Evolutionary conservation across 1,140 invertebrate species (phyloP).

Genomic region (Hycleus phaleratus): DNA sequence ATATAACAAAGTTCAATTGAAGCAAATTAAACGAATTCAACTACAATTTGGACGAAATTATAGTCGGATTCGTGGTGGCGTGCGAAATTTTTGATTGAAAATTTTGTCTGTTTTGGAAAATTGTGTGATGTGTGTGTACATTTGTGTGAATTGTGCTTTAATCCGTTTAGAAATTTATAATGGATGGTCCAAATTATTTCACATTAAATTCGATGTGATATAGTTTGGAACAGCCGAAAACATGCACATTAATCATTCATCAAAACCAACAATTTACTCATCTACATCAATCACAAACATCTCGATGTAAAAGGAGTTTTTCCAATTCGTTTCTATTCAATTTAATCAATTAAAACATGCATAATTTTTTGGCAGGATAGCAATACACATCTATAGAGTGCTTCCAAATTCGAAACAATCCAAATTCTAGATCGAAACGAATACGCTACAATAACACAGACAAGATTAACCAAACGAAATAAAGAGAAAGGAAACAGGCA

Average conservation of each 20-base stretch:
- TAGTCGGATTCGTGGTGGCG: conserved; percentile 10
- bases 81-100: background rate
- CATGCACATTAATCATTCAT: conserved; percentile 30
- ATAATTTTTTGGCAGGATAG: conserved; percentile 6
- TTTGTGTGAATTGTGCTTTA: too few species aligned
- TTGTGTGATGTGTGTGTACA: too few species aligned
- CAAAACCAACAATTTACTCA: conserved; percentile 11
- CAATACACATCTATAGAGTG: conserved; percentile 38
- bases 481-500: conserved; percentile 28
- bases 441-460: conserved; percentile 5
- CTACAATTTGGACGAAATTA: conserved; percentile 18
- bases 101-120: too few species aligned
- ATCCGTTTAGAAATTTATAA: too few species aligned
- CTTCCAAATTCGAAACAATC: conserved; percentile 7
- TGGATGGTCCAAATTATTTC: too few species aligned
- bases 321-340: conserved; percentile 1
- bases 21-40: background rate
- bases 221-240: background rate
- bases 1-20: background rate
- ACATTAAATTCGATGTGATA: too few species aligned
- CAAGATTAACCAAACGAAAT: conserved; percentile 8
- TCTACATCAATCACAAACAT: conserved; percentile 2
- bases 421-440: background rate
- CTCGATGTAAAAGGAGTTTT: background rate
- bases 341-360: conserved; percentile 18